Evolutionary conservation across 2,888 invertebrate species (phyloP).

Genomic region (Polylopha cassiicola): DNA sequence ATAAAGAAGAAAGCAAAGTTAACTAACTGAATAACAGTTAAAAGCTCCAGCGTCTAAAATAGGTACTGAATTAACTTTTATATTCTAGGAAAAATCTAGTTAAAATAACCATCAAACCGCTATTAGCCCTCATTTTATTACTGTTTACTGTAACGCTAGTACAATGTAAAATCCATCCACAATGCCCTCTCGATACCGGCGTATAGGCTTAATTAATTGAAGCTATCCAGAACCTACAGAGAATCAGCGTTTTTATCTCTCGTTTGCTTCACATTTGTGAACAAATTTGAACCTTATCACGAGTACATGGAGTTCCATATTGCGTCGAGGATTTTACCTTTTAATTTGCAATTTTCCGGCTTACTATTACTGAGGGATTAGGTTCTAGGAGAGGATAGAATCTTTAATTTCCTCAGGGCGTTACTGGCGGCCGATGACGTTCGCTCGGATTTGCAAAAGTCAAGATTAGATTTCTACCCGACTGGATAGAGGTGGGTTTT

Average conservation of each 20-base stretch:
- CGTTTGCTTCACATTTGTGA: conserved; percentile 22
- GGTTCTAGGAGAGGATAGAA: conserved; percentile 68
- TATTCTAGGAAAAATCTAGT: neutral
- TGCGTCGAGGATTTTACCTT: conserved; percentile 27
- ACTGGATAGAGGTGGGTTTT: conserved; percentile 10
- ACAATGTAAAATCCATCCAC: conserved; percentile 13
- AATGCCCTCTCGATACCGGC: conserved; percentile 44
- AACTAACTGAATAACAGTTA: too few species aligned
- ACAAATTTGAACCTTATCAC: conserved; percentile 30
- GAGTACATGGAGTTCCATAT: conserved; percentile 26
- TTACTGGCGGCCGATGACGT: conserved; percentile 52
- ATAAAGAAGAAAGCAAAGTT: too few species aligned
- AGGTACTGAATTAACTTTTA: too few species aligned
- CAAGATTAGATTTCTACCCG: conserved; percentile 32
- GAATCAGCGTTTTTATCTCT: conserved; percentile 64
- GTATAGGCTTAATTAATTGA: conserved; percentile 65
- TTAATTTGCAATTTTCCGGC: conserved; percentile 74
- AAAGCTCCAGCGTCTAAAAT: too few species aligned
- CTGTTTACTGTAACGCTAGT: conserved; percentile 3
- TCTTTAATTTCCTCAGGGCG: conserved; percentile 73
- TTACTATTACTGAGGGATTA: conserved; percentile 68
- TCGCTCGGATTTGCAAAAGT: conserved; percentile 42
- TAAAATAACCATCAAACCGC: too few species aligned
- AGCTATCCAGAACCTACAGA: conserved; percentile 54
- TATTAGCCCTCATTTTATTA: too few species aligned